Evolutionary conservation across 2,797 vertebrate species (phyloP).

Genomic region (Thaleichthys pacificus): DNA sequence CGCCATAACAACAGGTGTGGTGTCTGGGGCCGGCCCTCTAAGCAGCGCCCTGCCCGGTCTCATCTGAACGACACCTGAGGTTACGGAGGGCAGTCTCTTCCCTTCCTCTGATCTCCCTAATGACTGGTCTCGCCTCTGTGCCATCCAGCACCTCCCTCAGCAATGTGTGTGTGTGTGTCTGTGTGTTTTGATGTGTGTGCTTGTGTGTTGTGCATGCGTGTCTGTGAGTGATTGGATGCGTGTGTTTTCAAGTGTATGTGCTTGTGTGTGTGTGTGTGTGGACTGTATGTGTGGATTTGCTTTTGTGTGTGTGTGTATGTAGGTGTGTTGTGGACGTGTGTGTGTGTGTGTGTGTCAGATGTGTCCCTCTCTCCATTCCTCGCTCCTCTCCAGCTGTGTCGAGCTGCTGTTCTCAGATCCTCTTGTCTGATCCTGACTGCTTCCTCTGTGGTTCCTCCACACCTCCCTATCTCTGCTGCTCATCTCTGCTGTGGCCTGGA

Average conservation of each 20-base stretch:
- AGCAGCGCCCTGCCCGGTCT: constrained; percentile 51
- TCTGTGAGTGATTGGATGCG: no score
- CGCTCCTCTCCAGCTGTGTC: background rate
- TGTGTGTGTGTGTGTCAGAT: background rate
- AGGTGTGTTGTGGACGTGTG: no score
- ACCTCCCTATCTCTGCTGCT: background rate
- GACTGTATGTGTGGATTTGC: no score
- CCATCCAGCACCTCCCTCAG: background rate
- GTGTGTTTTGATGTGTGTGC: background rate
- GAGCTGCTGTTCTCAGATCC: background rate
- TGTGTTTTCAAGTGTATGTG: no score
- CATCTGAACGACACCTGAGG: constrained; percentile 67
- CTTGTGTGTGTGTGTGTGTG: no score
- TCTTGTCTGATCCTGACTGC: no score
- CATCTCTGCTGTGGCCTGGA: background rate
- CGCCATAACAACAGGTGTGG: constrained; percentile 50
- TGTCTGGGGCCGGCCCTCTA: constrained; percentile 41
- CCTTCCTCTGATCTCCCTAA: constrained; percentile 35
- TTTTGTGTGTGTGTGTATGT: no score
- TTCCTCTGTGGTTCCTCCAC: background rate
- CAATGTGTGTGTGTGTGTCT: constrained; percentile 11
- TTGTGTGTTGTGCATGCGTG: no score
- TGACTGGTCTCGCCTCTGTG: constrained; percentile 42
- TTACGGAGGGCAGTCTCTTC: constrained; percentile 52
- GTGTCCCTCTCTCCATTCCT: background rate